These are phyloP conservation scores for Dermochelys coriacea DNA, from an alignment of 2,797 vertebrate genomes.

Conservation along the genomic window DNA sequence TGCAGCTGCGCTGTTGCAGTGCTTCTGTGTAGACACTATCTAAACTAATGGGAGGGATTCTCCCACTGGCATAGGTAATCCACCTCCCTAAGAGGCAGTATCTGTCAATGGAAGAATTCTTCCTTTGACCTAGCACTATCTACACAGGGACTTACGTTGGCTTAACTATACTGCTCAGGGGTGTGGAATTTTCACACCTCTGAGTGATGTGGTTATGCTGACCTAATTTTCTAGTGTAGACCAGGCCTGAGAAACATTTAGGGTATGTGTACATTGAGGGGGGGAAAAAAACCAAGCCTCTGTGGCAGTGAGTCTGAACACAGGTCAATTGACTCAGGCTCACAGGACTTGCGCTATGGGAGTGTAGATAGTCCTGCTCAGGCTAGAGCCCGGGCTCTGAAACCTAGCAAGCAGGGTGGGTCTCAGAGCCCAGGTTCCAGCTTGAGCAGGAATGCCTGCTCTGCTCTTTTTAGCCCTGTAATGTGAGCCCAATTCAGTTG, in stretches of 20 bases:
- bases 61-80: background rate
- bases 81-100: background rate
- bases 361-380: background rate
- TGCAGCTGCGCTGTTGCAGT: background rate
- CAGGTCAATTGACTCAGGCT: background rate
- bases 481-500: background rate
- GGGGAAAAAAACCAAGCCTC: background rate
- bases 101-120: background rate
- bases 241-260: background rate
- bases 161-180: background rate
- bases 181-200: background rate
- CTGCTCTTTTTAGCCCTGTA: background rate
- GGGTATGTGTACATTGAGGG: too few species aligned
- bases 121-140: background rate
- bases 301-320: background rate
- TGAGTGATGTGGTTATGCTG: background rate
- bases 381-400: background rate
- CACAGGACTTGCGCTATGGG: accelerated
- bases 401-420: too few species aligned
- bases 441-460: too few species aligned
- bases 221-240: background rate
- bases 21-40: background rate
- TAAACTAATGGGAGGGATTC: background rate
- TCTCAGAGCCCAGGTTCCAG: too few species aligned
- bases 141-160: background rate